phyloP scores from a whole-genome alignment of 2,888 invertebrate species.

The Gortyna flavago region DNA sequence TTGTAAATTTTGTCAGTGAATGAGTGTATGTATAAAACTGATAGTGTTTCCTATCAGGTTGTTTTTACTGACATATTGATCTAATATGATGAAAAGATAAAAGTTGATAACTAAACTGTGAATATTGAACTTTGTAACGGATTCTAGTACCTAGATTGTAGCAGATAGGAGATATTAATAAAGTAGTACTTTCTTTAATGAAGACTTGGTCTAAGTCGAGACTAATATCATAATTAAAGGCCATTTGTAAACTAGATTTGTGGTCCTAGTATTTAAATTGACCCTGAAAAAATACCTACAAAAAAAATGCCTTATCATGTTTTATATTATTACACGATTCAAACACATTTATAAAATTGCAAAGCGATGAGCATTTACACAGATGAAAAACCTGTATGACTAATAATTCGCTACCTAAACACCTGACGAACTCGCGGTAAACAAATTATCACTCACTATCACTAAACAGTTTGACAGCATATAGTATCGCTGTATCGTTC shows the following conservation, averaged over 20 bases:
- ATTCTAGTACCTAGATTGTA: neutral
- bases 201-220: neutral
- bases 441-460: conserved; percentile 39
- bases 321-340: neutral
- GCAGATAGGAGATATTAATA: neutral
- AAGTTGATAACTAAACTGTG: neutral
- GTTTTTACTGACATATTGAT: conserved; percentile 25
- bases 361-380: neutral
- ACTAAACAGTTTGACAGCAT: conserved; percentile 29
- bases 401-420: neutral
- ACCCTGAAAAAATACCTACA: neutral
- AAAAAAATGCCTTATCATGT: too few relatives aligned
- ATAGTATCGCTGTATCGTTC: conserved; percentile 22
- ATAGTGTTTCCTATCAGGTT: conserved; percentile 11
- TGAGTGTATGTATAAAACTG: conserved; percentile 7
- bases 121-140: neutral
- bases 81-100: conserved; percentile 33
- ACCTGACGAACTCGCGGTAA: conserved; percentile 10
- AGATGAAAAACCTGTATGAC: conserved; percentile 8
- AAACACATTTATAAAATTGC: neutral
- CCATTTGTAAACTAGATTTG: neutral
- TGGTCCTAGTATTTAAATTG: neutral
- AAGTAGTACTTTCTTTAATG: neutral
- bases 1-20: conserved; percentile 29
- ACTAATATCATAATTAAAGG: neutral